phyloP scores from a whole-genome alignment of 2,888 invertebrate genomes.

The Synanthedon andrenaeformis region DNA sequence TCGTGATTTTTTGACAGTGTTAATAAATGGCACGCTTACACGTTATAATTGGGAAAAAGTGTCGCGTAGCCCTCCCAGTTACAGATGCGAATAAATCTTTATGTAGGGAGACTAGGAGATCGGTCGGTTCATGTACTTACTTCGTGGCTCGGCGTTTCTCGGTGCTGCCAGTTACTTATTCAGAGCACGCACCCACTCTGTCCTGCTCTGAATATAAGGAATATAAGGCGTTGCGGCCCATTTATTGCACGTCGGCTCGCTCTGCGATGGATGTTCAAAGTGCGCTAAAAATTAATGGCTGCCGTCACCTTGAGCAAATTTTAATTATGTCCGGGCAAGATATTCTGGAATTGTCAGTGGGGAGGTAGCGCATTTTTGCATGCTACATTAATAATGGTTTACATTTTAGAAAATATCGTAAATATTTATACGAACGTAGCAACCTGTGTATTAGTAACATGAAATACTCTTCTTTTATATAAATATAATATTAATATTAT shows the following conservation, averaged over 20 bases:
- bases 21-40: slow-evolving; percentile 65
- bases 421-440: too few species aligned
- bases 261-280: slow-evolving; percentile 48
- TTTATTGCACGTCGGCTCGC: slow-evolving; percentile 51
- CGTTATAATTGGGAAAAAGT: slow-evolving; percentile 67
- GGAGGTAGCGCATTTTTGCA: slow-evolving; percentile 3
- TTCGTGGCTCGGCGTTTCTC: slow-evolving; percentile 1
- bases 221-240: slow-evolving; percentile 52
- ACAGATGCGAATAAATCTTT: slow-evolving; percentile 69
- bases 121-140: slow-evolving; percentile 21
- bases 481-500: too few species aligned
- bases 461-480: too few species aligned
- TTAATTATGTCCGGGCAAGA: slow-evolving; percentile 33
- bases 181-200: slow-evolving; percentile 56
- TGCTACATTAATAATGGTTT: too few species aligned
- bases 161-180: slow-evolving; percentile 38
- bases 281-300: slow-evolving; percentile 55
- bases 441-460: too few species aligned
- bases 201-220: slow-evolving; percentile 66
- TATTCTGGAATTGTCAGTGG: background rate
- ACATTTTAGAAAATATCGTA: too few species aligned
- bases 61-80: slow-evolving; percentile 66
- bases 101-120: slow-evolving; percentile 56
- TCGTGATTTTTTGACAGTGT: slow-evolving; percentile 59
- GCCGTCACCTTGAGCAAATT: slow-evolving; percentile 43